Percentiles rank a stretch among this genome's conserved stretches.
These are phyloP conservation scores for Vireo griseus DNA, from an alignment of 2,797 vertebrate genomes.

Conservation along the genomic window DNA sequence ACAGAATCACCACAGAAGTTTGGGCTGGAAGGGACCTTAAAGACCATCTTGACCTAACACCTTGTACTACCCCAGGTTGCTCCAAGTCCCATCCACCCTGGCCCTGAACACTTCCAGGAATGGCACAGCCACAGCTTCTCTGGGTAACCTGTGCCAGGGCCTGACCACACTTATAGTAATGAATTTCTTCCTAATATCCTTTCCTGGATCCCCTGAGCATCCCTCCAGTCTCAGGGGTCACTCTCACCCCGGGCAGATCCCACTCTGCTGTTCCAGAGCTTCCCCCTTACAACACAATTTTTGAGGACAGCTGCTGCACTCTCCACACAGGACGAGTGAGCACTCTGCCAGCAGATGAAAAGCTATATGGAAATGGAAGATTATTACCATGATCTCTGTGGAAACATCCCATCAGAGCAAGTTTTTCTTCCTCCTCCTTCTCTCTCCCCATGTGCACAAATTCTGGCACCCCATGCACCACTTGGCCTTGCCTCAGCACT, in stretches of 20 bases:
- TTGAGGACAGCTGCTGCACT: neutral
- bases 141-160: neutral
- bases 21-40: neutral
- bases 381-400: constrained; percentile 49
- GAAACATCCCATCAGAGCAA: constrained; percentile 49
- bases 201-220: neutral
- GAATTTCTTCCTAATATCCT: neutral
- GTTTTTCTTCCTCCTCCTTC: constrained; percentile 17
- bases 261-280: accelerated
- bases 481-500: neutral
- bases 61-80: neutral
- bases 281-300: neutral
- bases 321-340: neutral
- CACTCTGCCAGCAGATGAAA: neutral
- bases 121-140: neutral
- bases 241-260: neutral
- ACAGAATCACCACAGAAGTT: neutral
- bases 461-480: constrained; percentile 33
- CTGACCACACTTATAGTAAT: neutral
- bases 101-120: neutral
- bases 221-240: neutral
- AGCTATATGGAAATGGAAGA: constrained; percentile 34
- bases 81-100: neutral
- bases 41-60: neutral
- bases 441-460: neutral